Evolutionary conservation across 2,797 vertebrate species (phyloP).

Genomic region (Coracias cyanogaster): DNA sequence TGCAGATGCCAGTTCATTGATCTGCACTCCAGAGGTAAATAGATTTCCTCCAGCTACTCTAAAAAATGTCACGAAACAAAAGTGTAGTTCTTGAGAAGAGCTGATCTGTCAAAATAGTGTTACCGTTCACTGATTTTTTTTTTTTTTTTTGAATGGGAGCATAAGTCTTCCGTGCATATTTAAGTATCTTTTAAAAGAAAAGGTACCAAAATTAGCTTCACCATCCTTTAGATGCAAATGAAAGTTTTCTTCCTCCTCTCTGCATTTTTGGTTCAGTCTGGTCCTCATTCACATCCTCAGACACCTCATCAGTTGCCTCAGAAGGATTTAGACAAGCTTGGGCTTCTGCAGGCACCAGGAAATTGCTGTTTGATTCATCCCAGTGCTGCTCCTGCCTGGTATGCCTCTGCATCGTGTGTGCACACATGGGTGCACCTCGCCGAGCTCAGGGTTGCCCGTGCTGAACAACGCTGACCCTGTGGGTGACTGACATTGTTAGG

Average conservation of each 20-base stretch:
- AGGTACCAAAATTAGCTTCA: conserved; percentile 50
- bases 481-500: neutral
- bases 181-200: conserved; percentile 58
- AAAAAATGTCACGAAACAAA: neutral
- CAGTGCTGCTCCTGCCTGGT: neutral
- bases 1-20: conserved; percentile 6
- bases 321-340: neutral
- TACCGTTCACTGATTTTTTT: neutral
- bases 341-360: neutral
- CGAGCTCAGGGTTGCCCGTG: neutral
- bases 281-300: neutral
- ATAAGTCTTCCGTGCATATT: conserved; percentile 45
- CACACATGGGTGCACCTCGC: neutral
- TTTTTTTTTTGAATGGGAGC: conserved; percentile 22
- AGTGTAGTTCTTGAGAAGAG: conserved; percentile 5
- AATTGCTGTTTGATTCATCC: neutral
- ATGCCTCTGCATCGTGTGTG: fast-evolving
- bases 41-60: conserved; percentile 33
- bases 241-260: conserved; percentile 33
- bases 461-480: fast-evolving
- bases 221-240: conserved; percentile 20
- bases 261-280: neutral
- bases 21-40: conserved; percentile 25
- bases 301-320: neutral
- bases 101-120: conserved; percentile 52